Percentiles rank a stretch among this genome's conserved stretches.
Evolutionary conservation across 2,113 vertebrate species (phyloP).

Genomic region (Choloepus hoffmanni): DNA sequence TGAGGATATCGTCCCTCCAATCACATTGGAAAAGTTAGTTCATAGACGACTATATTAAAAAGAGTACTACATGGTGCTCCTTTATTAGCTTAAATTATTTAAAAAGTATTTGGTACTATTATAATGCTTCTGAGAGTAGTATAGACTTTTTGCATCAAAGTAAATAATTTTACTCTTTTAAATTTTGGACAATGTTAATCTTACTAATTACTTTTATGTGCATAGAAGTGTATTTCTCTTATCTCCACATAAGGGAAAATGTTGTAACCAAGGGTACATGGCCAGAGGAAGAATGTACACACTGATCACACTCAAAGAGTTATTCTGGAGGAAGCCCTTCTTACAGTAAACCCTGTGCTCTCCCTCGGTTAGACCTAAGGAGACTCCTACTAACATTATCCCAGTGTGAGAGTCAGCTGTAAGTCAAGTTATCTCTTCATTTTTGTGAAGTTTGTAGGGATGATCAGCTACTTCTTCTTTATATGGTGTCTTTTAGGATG

Average conservation of each 20-base stretch:
- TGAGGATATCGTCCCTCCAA: neutral
- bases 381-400: neutral
- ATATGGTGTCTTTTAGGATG: neutral
- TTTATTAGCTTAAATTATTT: conserved; percentile 32
- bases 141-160: neutral
- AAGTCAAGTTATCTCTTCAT: neutral
- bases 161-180: neutral
- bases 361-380: neutral
- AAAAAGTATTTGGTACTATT: neutral
- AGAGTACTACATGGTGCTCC: neutral
- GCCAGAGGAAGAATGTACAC: neutral
- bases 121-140: neutral
- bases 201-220: neutral
- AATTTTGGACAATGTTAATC: neutral
- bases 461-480: neutral
- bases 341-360: neutral
- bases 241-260: neutral
- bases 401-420: neutral
- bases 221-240: neutral
- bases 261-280: neutral
- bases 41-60: neutral
- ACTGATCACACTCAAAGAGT: neutral
- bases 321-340: neutral
- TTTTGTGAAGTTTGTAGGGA: neutral
- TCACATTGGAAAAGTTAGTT: neutral